Conservation (phyloP, 2,888 invertebrate species). For the Pristionchus maxplancki region DNA sequence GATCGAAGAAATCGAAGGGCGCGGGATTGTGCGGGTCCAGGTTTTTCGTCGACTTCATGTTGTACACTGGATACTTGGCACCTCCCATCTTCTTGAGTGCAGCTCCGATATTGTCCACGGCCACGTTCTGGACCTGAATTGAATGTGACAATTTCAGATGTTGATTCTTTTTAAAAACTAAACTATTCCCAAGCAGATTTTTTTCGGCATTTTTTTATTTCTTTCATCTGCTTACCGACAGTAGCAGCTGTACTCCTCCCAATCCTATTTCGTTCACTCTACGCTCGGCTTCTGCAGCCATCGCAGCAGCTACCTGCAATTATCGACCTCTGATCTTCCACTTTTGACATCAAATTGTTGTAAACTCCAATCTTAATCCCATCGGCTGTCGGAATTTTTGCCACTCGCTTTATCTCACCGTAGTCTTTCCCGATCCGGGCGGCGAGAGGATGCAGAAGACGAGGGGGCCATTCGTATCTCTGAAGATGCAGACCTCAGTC, state of each 20-base stretch:
- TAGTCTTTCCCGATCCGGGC: background rate
- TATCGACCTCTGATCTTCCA: no score
- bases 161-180: no score
- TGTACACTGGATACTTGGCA: no score
- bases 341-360: no score
- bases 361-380: no score
- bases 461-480: no score
- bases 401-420: no score
- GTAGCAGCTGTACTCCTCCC: background rate
- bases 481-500: background rate
- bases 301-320: background rate
- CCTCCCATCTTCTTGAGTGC: background rate
- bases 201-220: background rate
- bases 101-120: constrained; percentile 13
- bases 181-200: no score
- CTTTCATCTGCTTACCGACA: background rate
- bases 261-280: no score
- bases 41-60: background rate
- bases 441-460: background rate
- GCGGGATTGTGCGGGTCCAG: background rate
- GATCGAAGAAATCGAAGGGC: constrained; percentile 30
- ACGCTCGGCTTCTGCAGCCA: constrained; percentile 5
- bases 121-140: background rate
- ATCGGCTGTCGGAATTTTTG: no score
- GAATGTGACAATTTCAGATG: no score